These are phyloP conservation scores for Calliphora vicina DNA, from an alignment of 1,140 invertebrate species.

Conservation along the genomic window DNA sequence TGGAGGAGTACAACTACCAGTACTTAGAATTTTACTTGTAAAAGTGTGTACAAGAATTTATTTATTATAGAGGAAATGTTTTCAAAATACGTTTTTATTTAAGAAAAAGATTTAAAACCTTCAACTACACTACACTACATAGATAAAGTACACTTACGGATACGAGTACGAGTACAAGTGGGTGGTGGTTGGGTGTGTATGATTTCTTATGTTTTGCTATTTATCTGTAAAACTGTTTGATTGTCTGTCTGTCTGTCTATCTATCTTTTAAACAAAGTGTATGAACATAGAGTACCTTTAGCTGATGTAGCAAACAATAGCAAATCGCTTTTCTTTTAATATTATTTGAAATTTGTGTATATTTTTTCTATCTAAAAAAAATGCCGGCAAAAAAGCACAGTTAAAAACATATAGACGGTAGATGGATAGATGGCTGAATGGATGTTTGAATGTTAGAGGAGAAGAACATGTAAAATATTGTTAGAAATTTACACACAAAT, in stretches of 20 bases:
- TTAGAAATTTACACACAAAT: constrained; percentile 14
- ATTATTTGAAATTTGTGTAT: not conserved
- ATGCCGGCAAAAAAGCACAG: not conserved
- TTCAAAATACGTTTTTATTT: not conserved
- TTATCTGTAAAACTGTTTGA: not conserved
- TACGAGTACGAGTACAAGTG: not conserved
- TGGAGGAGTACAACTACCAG: not conserved
- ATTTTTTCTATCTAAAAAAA: not conserved
- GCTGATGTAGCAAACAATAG: constrained; percentile 7
- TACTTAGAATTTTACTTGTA: not conserved
- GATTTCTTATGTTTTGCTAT: not conserved
- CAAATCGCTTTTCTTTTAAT: not conserved
- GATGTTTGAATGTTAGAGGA: not conserved
- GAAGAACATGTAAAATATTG: not conserved
- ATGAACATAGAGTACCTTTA: not conserved
- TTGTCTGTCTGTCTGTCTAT: not conserved
- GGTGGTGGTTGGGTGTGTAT: constrained; percentile 3
- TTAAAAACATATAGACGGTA: not conserved
- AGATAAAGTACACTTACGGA: not conserved
- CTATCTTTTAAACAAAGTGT: not conserved
- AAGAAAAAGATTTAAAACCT: not conserved
- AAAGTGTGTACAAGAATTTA: not conserved
- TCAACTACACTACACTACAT: not conserved
- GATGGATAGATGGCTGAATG: not conserved
- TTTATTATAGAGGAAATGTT: not conserved